Percentiles rank a stretch among this genome's conserved stretches.
Evolutionary conservation across 2,888 invertebrate species (phyloP).

Genomic region (Lasioglossum leucozonium): DNA sequence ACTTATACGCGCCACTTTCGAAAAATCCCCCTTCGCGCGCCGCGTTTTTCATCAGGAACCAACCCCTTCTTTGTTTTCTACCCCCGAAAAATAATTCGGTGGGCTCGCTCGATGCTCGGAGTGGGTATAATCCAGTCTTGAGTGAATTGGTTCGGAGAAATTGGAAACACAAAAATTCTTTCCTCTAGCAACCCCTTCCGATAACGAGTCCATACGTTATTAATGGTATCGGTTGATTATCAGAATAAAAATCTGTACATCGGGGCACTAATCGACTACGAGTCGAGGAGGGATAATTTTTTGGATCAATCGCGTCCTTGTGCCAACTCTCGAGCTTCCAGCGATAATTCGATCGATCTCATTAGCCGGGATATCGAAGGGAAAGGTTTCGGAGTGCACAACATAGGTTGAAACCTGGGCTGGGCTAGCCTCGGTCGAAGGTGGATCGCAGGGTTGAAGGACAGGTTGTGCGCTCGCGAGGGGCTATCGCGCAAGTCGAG

Average conservation of each 20-base stretch:
- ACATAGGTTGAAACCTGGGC: conserved; percentile 18
- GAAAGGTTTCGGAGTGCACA: background rate
- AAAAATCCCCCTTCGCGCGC: background rate
- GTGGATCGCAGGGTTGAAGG: conserved; percentile 64
- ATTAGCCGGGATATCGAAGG: conserved; percentile 28
- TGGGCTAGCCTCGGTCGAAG: conserved; percentile 45
- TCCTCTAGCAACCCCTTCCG: too few relatives aligned
- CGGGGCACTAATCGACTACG: background rate
- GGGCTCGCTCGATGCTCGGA: background rate
- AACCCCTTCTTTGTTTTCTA: background rate
- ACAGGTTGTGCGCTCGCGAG: conserved; percentile 51
- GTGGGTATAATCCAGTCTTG: background rate
- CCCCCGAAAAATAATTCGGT: background rate
- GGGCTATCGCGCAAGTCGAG: conserved; percentile 18
- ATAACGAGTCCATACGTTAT: too few relatives aligned
- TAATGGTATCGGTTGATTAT: too few relatives aligned
- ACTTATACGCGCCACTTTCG: background rate
- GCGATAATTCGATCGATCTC: conserved; percentile 50
- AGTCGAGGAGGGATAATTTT: background rate
- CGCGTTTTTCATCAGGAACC: background rate
- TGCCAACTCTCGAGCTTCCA: background rate
- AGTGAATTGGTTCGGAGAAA: background rate
- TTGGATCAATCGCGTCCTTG: background rate
- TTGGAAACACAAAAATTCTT: background rate
- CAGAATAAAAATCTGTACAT: background rate